These are phyloP conservation scores for Hermaeophaga mercurialis DNA, from an alignment of 2,888 invertebrate genomes.

Conservation along the genomic window DNA sequence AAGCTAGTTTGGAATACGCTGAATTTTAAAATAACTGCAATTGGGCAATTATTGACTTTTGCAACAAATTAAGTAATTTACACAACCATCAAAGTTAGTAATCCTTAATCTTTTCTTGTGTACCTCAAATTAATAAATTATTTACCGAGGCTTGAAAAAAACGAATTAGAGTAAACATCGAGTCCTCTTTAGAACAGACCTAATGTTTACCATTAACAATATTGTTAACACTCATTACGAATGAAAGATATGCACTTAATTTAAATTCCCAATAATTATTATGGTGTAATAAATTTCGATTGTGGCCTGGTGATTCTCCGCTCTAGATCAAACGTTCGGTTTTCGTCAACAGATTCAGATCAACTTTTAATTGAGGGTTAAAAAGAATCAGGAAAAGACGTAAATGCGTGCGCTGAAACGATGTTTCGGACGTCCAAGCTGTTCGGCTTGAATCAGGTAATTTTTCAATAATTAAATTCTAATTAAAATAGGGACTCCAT, in stretches of 20 bases:
- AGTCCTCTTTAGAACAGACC: not conserved
- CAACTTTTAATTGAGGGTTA: not conserved
- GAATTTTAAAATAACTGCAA: no score
- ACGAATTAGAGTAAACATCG: not conserved
- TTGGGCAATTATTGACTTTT: no score
- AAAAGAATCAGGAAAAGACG: not conserved
- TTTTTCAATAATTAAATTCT: no score
- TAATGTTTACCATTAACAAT: constrained; percentile 1
- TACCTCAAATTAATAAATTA: no score
- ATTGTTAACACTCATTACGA: constrained; percentile 8
- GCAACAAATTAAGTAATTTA: no score
- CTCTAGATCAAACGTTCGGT: no score
- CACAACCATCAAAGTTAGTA: no score
- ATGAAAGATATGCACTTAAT: constrained; percentile 10
- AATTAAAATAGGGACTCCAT: no score
- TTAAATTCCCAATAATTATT: constrained; percentile 19
- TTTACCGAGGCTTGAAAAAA: no score
- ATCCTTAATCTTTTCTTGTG: no score
- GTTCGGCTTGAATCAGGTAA: constrained; percentile 6
- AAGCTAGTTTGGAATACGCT: no score
- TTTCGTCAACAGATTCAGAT: not conserved
- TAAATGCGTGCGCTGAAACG: not conserved
- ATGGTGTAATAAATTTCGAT: constrained; percentile 20
- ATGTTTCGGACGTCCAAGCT: constrained; percentile 6
- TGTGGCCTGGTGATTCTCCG: constrained; percentile 9